Base-by-base conservation (phyloP, 2,888 invertebrate species). In the Strigamia maritima region DNA sequence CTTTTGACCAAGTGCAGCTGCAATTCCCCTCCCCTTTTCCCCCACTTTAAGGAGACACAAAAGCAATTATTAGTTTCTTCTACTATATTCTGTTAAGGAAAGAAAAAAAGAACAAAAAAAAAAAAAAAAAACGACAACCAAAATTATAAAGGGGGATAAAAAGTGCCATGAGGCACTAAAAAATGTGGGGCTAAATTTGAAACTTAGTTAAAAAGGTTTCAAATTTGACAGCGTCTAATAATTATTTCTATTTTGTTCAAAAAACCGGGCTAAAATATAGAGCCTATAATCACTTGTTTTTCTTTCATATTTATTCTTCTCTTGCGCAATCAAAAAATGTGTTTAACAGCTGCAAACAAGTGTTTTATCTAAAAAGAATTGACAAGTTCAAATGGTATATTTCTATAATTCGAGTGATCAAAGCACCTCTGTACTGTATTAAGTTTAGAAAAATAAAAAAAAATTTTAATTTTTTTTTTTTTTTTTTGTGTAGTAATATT, bases 31-130 rank as follows among this genome's bases (percentile, higher is more conserved):
- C 70, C 70, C 70, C 70, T 70, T 70, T 70, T 70, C 26, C 70
- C 70, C 70, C 70, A 70, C 70, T 70, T 70, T 70, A 70, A 70
- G 60, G 70, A 70, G 70, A 70, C 70, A 70, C 70, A 70, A 70
- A 70, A 70, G 70, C 70, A 70, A 70, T 70, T 70, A 70, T 70
- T 28, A 70, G 70, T 70, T 70, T 70, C 70, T 70, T 70, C 70
- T 70, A 70, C 70, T 70, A 70, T 70, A 70, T 70, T 70, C 70
- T 70, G 70, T 70, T 70, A 70, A 28, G 70, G 14, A 28, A 31
- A 12, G 28, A 26, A 65, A 65, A 65, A 65, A 65, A 24, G 22
- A n/a, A n/a, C n/a, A n/a, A n/a, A n/a, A n/a, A n/a, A n/a, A n/a
- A n/a, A n/a, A n/a, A n/a, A n/a, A n/a, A n/a, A n/a, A n/a, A n/a